Base-by-base conservation (phyloP, 2,888 invertebrate species). In the Lasiommata megera region DNA sequence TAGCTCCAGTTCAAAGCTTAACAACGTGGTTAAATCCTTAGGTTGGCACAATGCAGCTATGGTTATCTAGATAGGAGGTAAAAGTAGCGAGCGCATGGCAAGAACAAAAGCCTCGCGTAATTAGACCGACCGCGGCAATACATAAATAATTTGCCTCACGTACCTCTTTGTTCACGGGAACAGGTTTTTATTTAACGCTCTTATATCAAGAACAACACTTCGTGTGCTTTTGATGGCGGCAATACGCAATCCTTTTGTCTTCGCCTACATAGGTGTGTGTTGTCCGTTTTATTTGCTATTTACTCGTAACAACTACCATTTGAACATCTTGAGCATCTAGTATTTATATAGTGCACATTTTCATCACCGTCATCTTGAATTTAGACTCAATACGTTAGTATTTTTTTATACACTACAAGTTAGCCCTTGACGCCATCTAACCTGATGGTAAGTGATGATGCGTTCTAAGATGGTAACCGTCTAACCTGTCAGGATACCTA, bases 101-200 rank as follows among this genome's bases (percentile, higher is more conserved):
- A 77, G 82, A 89, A 89, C 89, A 89, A 90, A 88, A 85, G 88
- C 79, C 83, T 80, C 76, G 79, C 82, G 86, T 90, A 88, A 89
- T 89, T 88, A 89, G 88, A 86, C 77, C 85, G 82, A 80, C 87
- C 87, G 78, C 80, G 76, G 88, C 84, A 83, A 89, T 88, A 88
- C 88, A 89, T 89, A 88, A 88, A 88, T 88, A 88, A 89, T 89
- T 89, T 88, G 84, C 84, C 83, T 82, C 88, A 88, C 88, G 88
- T 88, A 82, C 80, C 81, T 77, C 86, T 88, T 89, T 89, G 88
- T 87, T 86, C 82, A 64, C 63, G 72, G 74, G 75, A 79, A 81
- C 85, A 82, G 83, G 80, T 84, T 88, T 88, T 86, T 87, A 88
- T 88, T 86, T 85, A 85, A 85, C 79, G 77, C 80, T 82, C 79